Base-by-base conservation (phyloP, 2,888 invertebrate genomes). In the Drosophila affinis region DNA sequence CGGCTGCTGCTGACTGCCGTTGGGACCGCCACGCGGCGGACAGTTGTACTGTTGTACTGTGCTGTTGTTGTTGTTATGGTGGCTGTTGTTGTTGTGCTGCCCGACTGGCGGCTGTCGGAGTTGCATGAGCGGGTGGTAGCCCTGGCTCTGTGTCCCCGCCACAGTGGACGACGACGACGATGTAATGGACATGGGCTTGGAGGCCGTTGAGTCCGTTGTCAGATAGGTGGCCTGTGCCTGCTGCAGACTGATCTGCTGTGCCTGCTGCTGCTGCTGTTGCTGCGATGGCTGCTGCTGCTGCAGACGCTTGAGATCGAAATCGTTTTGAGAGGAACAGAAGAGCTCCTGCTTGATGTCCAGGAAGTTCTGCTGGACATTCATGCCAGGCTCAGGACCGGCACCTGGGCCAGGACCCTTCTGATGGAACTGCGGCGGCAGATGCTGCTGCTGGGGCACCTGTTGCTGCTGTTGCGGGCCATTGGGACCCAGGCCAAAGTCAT, bases 311-410 rank as follows among this genome's bases (percentile, higher is more conserved):
- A 92, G 91, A 91, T 92, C 92, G 88, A 91, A 92, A 75, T 92
- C 92, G 69, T 90, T 92, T 87, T 91, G 92, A 74, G 92, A 90
- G 78, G 92, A 91, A 86, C 91, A 92, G 72, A 91, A 93, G 88
- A 94, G 93, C 87, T 94, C 94, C 82, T 94, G 94, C 81, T 94
- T 94, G 75, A 94, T 93, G 87, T 93, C 93, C 72, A 94, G 93
- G 71, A 91, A 92, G 46, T 92, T 92, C 77, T 93, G 93, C 54
- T 93, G 87, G 53, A 88, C 84, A 77, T 87, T 87, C 71, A 80
- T 78, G 47, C 80, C 80, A 9, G 79, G 72, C 4, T 81, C 76
- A 5, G 75, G 74, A 2, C 74, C 77, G 7, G 75, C 69, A 14
- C 79, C 72, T 5, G 71, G 77, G 0, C 81, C 82, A 73, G 92